phyloP scores from a whole-genome alignment of 2,113 vertebrate genomes.

The Syrmaticus mikado region DNA sequence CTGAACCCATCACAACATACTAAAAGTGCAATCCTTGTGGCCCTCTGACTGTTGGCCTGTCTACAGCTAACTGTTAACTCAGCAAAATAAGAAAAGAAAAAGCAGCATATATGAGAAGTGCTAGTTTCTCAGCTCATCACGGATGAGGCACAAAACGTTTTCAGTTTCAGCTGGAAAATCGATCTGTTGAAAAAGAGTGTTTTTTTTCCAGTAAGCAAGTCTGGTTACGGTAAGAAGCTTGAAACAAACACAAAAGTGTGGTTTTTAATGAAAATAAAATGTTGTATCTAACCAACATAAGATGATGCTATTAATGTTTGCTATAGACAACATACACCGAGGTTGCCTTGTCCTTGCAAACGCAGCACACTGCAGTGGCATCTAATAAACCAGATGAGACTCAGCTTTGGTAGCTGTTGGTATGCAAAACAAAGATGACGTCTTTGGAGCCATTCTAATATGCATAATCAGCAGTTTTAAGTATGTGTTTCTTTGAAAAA shows the following conservation, averaged over 20 bases:
- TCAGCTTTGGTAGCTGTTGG: background rate
- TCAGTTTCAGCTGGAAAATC: constrained; percentile 85
- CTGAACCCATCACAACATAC: rapidly evolving
- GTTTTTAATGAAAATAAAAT: constrained; percentile 75
- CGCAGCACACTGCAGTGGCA: background rate
- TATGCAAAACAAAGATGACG: constrained; percentile 43
- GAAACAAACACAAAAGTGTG: constrained; percentile 68
- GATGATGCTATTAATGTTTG: constrained; percentile 65
- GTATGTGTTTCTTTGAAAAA: constrained; percentile 36
- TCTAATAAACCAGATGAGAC: constrained; percentile 8
- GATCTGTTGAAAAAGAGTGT: constrained; percentile 69
- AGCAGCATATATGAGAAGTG: constrained; percentile 71
- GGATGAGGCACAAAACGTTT: constrained; percentile 75
- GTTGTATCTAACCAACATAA: constrained; percentile 54
- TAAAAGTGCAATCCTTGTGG: background rate
- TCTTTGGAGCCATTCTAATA: constrained; percentile 3
- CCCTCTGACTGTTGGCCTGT: background rate
- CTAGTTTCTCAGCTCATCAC: constrained; percentile 77
- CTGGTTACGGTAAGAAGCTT: constrained; percentile 72
- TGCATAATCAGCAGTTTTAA: constrained; percentile 22
- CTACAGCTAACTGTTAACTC: constrained; percentile 64
- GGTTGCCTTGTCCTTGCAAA: background rate
- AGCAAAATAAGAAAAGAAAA: constrained; percentile 50
- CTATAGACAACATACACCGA: constrained; percentile 20
- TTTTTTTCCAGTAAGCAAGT: constrained; percentile 80